A percentile compares a stretch with the other conserved stretches of the same genome.
These are phyloP conservation scores for Echinometra lucunter DNA, from an alignment of 53 echinoderm and acorn worm genomes.

Conservation along the genomic window DNA sequence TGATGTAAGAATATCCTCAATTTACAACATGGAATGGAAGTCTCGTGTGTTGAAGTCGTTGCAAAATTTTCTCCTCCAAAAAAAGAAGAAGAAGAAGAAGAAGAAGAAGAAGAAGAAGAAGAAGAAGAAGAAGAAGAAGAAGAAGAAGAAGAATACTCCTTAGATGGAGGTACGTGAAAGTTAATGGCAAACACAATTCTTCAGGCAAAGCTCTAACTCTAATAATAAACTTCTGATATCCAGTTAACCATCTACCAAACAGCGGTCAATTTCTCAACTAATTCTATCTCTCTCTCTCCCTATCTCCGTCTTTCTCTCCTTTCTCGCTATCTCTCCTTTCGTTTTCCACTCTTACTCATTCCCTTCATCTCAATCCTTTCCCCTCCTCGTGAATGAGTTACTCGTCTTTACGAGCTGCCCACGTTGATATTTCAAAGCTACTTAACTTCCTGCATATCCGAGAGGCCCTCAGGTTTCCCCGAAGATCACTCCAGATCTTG, in stretches of 20 bases:
- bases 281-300: neutral
- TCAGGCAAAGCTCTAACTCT: no score
- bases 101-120: no score
- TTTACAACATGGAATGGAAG: no score
- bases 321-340: neutral
- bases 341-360: neutral
- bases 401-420: conserved; percentile 4
- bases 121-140: no score
- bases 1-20: no score
- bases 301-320: neutral
- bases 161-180: no score
- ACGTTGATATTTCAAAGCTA: conserved; percentile 33
- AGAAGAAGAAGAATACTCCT: no score
- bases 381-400: conserved; percentile 32
- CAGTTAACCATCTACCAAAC: neutral
- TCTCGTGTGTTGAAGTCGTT: no score
- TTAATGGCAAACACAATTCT: no score
- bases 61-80: no score
- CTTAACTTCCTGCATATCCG: conserved; percentile 25
- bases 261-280: neutral
- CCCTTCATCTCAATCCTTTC: neutral
- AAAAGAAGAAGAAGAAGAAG: no score
- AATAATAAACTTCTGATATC: neutral
- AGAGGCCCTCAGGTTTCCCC: neutral
- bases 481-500: neutral